Evolutionary conservation across 2,797 vertebrate genomes (phyloP).

Genomic region (Acrossocheilus wenchowensis): DNA sequence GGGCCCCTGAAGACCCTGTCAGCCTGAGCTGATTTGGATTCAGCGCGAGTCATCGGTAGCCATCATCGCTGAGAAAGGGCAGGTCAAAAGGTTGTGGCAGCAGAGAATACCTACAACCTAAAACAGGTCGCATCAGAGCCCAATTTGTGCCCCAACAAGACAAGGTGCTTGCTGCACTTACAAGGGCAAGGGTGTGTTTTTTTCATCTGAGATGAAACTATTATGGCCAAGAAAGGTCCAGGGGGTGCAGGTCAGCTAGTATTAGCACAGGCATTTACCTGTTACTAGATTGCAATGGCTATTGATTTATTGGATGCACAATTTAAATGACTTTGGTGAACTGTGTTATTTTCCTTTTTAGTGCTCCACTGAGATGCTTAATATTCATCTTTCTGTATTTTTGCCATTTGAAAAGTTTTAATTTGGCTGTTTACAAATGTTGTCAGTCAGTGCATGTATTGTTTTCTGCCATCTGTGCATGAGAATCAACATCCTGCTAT

Average conservation of each 20-base stretch:
- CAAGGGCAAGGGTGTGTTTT: conserved; percentile 44
- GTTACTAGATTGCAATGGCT: neutral
- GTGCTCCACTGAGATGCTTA: neutral
- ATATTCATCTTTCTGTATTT: neutral
- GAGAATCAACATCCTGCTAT: neutral
- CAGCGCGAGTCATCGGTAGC: conserved; percentile 3
- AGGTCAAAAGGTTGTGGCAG: conserved; percentile 38
- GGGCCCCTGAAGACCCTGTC: conserved; percentile 14
- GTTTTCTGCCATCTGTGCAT: neutral
- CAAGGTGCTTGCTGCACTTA: conserved; percentile 41
- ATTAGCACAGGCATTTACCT: neutral
- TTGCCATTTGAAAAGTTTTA: neutral
- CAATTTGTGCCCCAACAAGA: conserved; percentile 47
- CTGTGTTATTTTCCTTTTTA: neutral
- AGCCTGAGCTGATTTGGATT: conserved; percentile 20
- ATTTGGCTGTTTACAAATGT: neutral
- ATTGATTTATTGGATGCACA: neutral
- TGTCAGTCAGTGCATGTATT: neutral
- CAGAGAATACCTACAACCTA: conserved; percentile 48
- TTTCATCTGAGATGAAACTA: conserved; percentile 16
- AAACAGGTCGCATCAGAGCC: conserved; percentile 44
- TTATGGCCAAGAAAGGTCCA: conserved; percentile 16
- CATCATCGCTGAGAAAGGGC: conserved; percentile 27
- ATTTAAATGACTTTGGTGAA: neutral
- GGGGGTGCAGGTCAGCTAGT: neutral